phyloP scores from a whole-genome alignment of 2,888 invertebrate genomes.

The Pseudoips prasinana region DNA sequence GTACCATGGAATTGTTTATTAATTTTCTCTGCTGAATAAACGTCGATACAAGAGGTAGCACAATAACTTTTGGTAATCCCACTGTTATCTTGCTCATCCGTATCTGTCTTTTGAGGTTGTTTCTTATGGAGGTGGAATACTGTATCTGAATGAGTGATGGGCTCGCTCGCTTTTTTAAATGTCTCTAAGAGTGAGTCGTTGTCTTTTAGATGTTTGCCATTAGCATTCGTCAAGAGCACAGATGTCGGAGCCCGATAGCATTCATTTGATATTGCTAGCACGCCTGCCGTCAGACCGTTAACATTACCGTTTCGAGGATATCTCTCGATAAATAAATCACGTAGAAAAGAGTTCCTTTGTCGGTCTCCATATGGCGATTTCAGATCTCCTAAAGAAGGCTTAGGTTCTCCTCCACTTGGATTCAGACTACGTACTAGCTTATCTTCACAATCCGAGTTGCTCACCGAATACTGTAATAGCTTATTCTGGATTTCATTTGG shows the following conservation, averaged over 20 bases:
- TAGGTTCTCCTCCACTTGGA: constrained; percentile 42
- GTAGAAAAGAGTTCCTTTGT: constrained; percentile 68
- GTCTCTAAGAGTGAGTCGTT: constrained; percentile 43
- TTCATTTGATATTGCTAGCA: constrained; percentile 72
- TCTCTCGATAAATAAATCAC: constrained; percentile 75
- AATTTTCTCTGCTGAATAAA: constrained; percentile 13
- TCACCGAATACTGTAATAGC: constrained; percentile 37
- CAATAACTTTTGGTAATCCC: constrained; percentile 22
- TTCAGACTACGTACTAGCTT: constrained; percentile 41
- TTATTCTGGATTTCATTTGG: constrained; percentile 34
- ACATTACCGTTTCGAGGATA: constrained; percentile 70
- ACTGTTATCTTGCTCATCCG: no score
- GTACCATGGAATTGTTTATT: constrained; percentile 4
- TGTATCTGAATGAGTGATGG: constrained; percentile 36
- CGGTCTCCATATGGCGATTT: constrained; percentile 54
- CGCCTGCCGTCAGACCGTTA: constrained; percentile 69
- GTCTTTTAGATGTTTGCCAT: constrained; percentile 54
- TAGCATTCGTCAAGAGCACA: constrained; percentile 68
- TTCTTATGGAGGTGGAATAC: constrained; percentile 24
- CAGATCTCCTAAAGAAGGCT: constrained; percentile 56
- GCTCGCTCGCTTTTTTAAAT: constrained; percentile 37
- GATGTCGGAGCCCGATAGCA: constrained; percentile 66
- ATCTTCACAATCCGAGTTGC: constrained; percentile 42
- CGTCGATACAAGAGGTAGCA: constrained; percentile 16
- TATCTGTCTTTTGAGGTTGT: constrained; percentile 8